phyloP scores from a whole-genome alignment of 1,140 invertebrate species.

The Homalodisca vitripennis region DNA sequence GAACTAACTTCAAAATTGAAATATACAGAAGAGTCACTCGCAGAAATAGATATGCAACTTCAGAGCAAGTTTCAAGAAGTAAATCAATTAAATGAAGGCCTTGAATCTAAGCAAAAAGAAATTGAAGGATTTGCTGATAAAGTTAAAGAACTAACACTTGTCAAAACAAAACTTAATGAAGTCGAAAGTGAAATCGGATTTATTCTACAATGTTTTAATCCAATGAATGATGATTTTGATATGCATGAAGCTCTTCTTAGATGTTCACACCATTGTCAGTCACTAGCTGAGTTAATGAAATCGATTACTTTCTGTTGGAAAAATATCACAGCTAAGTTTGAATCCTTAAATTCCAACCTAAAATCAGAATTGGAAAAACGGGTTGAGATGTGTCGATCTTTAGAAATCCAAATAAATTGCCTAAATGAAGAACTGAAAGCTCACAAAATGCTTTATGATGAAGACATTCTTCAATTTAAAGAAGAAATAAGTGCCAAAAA shows the following conservation, averaged over 20 bases:
- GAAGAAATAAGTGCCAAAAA: background rate
- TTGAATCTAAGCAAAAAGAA: background rate
- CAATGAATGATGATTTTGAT: background rate
- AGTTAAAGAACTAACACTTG: background rate
- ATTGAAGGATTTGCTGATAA: background rate
- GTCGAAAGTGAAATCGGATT: background rate
- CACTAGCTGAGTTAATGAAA: background rate
- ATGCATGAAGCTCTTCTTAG: background rate
- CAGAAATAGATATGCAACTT: background rate
- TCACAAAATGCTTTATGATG: constrained; percentile 7
- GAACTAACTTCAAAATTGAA: background rate
- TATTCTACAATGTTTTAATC: background rate
- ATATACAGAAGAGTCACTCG: background rate
- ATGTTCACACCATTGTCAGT: background rate
- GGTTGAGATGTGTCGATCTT: background rate
- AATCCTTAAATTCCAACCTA: background rate
- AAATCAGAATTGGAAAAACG: background rate
- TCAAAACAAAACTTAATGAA: background rate
- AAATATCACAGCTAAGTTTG: background rate
- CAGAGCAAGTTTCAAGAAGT: background rate
- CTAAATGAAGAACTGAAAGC: constrained; percentile 15
- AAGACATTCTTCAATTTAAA: constrained; percentile 14
- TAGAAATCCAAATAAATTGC: constrained; percentile 7
- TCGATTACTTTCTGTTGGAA: background rate
- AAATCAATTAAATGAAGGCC: background rate